Conservation (phyloP, 1,140 invertebrate genomes). For the Lysiphlebus fabarum region DNA sequence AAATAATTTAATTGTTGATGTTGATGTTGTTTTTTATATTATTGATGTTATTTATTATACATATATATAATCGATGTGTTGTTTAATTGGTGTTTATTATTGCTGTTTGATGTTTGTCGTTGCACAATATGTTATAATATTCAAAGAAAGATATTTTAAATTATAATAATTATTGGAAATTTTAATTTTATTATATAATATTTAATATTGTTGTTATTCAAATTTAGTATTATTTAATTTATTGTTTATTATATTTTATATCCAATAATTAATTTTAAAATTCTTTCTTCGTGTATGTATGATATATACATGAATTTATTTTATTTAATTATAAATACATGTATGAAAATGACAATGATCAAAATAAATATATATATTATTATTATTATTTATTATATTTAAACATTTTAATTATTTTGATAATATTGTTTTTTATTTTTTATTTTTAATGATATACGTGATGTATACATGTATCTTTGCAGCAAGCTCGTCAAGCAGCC, state of each 20-base stretch:
- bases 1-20: conserved; percentile 44
- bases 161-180: background rate
- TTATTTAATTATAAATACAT: conserved; percentile 26
- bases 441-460: conserved; percentile 13
- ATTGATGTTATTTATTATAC: conserved; percentile 51
- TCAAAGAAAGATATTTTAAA: conserved; percentile 10
- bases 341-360: conserved; percentile 19
- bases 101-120: conserved; percentile 55
- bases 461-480: conserved; percentile 40
- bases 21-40: conserved; percentile 49
- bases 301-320: conserved; percentile 35
- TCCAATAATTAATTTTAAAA: background rate
- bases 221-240: background rate
- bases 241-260: background rate
- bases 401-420: too few species aligned
- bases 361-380: background rate
- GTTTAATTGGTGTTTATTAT: conserved; percentile 53
- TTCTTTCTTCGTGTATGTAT: conserved; percentile 25
- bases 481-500: conserved; percentile 16
- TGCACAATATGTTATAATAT: conserved; percentile 43
- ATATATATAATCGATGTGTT: conserved; percentile 52
- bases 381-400: too few species aligned
- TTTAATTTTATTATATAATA: too few species aligned
- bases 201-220: too few species aligned
- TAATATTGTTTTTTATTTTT: too few species aligned